A percentile compares a stretch with the other conserved stretches of the same genome.
phyloP scores from a whole-genome alignment of 2,797 vertebrate genomes.

The Natrix natrix region DNA sequence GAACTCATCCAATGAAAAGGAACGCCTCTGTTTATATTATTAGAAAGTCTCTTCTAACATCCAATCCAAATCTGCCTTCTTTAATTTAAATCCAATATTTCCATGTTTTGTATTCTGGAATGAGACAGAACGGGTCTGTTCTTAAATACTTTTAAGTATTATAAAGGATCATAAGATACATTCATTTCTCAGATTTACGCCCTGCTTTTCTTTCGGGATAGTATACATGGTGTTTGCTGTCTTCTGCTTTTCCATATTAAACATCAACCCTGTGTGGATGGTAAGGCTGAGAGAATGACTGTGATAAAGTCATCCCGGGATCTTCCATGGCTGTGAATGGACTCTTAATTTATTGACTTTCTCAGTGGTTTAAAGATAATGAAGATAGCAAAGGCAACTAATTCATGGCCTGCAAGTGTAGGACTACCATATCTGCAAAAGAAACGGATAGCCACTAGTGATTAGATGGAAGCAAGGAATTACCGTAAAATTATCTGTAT shows the following conservation, averaged over 20 bases:
- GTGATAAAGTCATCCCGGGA: background rate
- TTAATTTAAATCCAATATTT: background rate
- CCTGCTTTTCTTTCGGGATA: background rate
- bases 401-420: background rate
- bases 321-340: background rate
- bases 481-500: background rate
- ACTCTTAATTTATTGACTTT: background rate
- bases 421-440: background rate
- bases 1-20: background rate
- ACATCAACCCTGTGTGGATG: background rate
- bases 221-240: background rate
- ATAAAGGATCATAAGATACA: background rate
- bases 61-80: background rate
- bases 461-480: background rate
- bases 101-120: background rate
- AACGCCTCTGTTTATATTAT: background rate
- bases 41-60: background rate
- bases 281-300: background rate
- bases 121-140: background rate
- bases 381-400: background rate
- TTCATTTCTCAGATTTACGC: background rate
- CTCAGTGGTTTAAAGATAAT: background rate
- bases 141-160: background rate
- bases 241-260: background rate
- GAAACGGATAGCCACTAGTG: background rate